phyloP scores from a whole-genome alignment of 2,888 invertebrate genomes.

The Bellardia pandia region DNA sequence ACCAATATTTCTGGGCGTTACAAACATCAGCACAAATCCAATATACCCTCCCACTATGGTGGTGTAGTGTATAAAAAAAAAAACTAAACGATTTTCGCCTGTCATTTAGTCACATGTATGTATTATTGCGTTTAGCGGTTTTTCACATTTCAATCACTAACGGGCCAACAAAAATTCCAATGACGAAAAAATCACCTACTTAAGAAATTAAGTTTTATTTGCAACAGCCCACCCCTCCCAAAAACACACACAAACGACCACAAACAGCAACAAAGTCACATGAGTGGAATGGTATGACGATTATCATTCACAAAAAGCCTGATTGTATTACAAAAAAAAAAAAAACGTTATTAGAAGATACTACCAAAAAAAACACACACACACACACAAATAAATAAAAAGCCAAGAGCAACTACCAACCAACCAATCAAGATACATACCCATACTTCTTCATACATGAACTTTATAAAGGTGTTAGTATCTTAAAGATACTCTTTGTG shows the following conservation, averaged over 20 bases:
- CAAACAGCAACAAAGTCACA: constrained; percentile 58
- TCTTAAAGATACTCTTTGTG: constrained; percentile 12
- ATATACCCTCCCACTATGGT: too few species aligned
- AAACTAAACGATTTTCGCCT: not conserved
- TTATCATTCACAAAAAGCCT: constrained; percentile 27
- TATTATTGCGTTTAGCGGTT: constrained; percentile 39
- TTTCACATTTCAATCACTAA: constrained; percentile 42
- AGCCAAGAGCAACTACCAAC: constrained; percentile 20
- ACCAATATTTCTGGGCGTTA: too few species aligned
- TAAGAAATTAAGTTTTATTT: constrained; percentile 22
- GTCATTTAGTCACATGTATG: constrained; percentile 30
- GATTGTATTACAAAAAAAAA: constrained; percentile 37
- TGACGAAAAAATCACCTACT: constrained; percentile 32
- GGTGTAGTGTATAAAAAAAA: not conserved
- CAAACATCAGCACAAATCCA: too few species aligned
- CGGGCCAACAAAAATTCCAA: constrained; percentile 5
- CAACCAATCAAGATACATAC: constrained; percentile 46
- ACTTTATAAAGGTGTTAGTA: not conserved
- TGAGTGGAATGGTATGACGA: constrained; percentile 38
- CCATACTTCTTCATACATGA: not conserved
- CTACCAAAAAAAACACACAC: constrained; percentile 28
- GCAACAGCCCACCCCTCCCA: not conserved
- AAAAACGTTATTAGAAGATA: constrained; percentile 35
- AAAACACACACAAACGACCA: not conserved
- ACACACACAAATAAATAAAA: not conserved